Evolutionary conservation across 2,113 vertebrate species (phyloP), one percentile per base, ranked within the genome.

Genomic region (Neolamprologus kungweensis): DNA sequence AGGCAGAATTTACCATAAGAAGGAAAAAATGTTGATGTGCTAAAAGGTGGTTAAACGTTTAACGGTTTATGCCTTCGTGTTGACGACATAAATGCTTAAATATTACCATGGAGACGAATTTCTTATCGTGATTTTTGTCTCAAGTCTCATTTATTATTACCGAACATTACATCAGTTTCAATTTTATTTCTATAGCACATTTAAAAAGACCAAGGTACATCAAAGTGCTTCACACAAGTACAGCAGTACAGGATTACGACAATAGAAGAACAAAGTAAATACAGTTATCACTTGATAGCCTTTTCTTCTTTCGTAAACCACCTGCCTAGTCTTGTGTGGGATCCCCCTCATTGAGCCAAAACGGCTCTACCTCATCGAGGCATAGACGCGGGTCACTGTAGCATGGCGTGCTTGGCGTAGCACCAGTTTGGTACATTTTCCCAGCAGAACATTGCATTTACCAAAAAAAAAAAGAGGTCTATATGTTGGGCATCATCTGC

Each of bases 181-280:
- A 33, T 63, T 63, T 63, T 63, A 63, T 63, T 63, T 63, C 58
- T 33, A 33, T 33, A 63, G 28, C 58, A 11, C 28, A 33, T 63
- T 63, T 63, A 33, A 63, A 63, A 63, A 63, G 58, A 63, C 28
- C 28, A 33, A 63, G 58, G 58, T 33, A 63, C 58, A 63, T 33
- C 28, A 33, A 19, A 33, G 28, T 63, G 16, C 28, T 63, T 63
- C 58, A 63, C 28, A 33, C 16, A 63, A 63, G 28, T 63, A 60
- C 28, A 60, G 28, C 57, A 33, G 57, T 60, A 33, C 16, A 11
- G 58, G 58, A 63, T 63, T 63, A 33, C 6, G 9, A 33, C 28
- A 63, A 63, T 11, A 33, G 58, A 63, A 63, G 28, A 63, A 33
- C 16, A 63, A 63, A 63, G 58, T 33, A 33, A 33, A 63, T 63